Conservation (phyloP, 2,888 invertebrate species). For the Habroteleia sp. region DNA sequence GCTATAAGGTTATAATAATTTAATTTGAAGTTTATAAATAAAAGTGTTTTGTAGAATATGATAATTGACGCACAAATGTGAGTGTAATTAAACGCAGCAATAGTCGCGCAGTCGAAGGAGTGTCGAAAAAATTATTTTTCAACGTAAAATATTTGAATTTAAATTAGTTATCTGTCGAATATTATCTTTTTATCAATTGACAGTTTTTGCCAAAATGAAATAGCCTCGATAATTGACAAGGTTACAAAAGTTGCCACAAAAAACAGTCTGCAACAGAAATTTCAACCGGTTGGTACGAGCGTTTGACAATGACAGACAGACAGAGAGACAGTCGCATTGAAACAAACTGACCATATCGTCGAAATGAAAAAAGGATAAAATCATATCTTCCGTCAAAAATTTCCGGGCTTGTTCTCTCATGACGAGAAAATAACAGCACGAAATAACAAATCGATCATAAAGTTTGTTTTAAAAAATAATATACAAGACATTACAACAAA, state of each 20-base stretch:
- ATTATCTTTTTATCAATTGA: neutral
- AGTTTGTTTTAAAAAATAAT: conserved; percentile 17
- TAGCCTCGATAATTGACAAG: conserved; percentile 28
- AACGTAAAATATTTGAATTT: no score
- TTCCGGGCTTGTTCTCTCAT: neutral
- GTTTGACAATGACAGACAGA: neutral
- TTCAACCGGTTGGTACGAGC: conserved; percentile 10
- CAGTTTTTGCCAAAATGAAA: conserved; percentile 11
- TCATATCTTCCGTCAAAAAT: conserved; percentile 2
- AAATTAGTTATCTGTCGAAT: neutral
- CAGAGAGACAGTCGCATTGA: no score
- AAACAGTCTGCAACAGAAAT: conserved; percentile 10
- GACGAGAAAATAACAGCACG: no score
- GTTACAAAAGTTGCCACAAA: conserved; percentile 14
- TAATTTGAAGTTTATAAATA: no score
- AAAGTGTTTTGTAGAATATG: no score
- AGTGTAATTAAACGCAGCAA: no score
- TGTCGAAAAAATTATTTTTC: no score
- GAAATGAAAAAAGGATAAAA: neutral
- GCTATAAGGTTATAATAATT: no score
- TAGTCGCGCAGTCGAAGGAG: no score
- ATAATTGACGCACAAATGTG: no score
- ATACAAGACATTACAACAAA: conserved; percentile 18
- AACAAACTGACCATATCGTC: neutral
- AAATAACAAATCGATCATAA: conserved; percentile 18